Percentiles rank a stretch among this genome's conserved stretches.
Conservation (phyloP, 2,888 invertebrate genomes). For the Ferrisia virgata region DNA sequence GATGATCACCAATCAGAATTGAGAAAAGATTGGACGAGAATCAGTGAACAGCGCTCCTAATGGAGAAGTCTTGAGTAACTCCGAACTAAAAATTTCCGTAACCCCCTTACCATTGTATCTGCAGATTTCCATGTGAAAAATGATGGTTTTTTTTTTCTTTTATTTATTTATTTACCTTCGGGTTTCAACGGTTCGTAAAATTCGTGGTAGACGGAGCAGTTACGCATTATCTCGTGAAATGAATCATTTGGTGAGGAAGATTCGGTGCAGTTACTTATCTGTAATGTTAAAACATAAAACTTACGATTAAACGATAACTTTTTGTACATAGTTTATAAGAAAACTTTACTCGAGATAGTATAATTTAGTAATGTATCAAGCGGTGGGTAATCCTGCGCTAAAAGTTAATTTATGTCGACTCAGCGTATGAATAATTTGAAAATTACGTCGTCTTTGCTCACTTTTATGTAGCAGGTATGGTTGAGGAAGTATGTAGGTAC, state of each 20-base stretch:
- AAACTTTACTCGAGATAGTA: not conserved
- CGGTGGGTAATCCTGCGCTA: not conserved
- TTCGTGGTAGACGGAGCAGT: not conserved
- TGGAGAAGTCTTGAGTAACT: too few species aligned
- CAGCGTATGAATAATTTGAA: not conserved
- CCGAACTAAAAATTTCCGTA: too few species aligned
- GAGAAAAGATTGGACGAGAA: too few species aligned
- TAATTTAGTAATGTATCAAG: conserved; percentile 8
- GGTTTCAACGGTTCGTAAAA: not conserved
- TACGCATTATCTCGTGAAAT: not conserved
- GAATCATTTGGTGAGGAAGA: not conserved
- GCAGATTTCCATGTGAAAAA: too few species aligned
- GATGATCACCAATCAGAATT: too few species aligned
- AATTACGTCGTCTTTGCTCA: not conserved
- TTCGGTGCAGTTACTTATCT: not conserved
- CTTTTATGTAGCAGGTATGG: too few species aligned
- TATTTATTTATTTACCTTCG: not conserved
- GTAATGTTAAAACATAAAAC: not conserved
- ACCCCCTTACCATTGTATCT: too few species aligned
- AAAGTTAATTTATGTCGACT: not conserved
- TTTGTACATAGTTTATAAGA: not conserved
- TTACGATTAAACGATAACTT: not conserved
- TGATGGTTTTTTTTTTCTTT: too few species aligned
- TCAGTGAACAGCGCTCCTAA: too few species aligned
- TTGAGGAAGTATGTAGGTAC: too few species aligned